Base-by-base conservation (phyloP, 1,140 invertebrate genomes). In the Drosophila ercepeae region DNA sequence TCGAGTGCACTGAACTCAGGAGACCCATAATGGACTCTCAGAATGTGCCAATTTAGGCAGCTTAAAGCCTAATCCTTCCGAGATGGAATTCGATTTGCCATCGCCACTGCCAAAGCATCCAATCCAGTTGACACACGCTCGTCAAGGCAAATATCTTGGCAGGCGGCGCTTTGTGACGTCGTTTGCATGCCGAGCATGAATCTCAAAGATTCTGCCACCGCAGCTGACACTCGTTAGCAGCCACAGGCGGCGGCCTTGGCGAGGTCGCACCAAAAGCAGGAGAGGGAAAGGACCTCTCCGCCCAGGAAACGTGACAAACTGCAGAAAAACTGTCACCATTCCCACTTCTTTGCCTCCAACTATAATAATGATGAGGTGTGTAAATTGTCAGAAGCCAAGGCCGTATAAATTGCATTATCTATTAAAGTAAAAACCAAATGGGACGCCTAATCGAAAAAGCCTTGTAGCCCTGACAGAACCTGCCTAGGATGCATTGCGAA, bases 161-260 rank as follows among this genome's bases (percentile, higher is more conserved):
- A 42, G 61, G 11, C 59, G 25, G 18, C 34, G 8, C 44, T 65
- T 65, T 65, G 63, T 64, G 60, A 52, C 58, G 36, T 65, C 44
- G 58, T 67, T 64, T 65, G 59, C 63, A 67, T 67, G 46, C 59
- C 21, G 45, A 67, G 59, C 53, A 70, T 70, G 36, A 70, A 70
- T 71, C 45, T 71, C 54, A 59, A 70, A 71, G 54, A 59, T 69
- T 59, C 59, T 46, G 29, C 60, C 42, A 34, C 29, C 49, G 41
- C 64, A 68, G 61, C 49, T 67, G 61, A 69, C 65, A 57, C 65
- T 69, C 65, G 65, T 69, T 69, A 69, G 42, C 64, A 18, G 1
- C 50, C 6, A 39, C n/a, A 19, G 11, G 11, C 18, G 64, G 23
- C 64, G 25, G 14, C 39, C 64, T 69, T 69, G 51, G 13, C 16